phyloP scores from a whole-genome alignment of 1,140 invertebrate genomes.

The Lepidurus packardi region DNA sequence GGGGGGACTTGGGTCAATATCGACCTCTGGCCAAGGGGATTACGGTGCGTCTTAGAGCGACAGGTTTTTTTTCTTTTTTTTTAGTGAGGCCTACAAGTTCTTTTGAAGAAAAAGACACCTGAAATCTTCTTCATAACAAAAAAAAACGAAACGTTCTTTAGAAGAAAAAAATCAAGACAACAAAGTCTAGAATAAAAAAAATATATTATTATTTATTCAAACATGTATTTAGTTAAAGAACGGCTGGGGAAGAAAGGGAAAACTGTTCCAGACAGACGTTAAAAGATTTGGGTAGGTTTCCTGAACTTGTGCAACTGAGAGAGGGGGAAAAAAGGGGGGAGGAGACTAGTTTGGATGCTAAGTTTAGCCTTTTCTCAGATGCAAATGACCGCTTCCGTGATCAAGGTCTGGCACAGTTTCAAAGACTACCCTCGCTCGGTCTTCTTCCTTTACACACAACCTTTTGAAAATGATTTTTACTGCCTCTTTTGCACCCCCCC shows the following conservation, averaged over 20 bases:
- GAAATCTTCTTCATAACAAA: background rate
- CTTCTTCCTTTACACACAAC: background rate
- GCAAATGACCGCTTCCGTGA: conserved; percentile 20
- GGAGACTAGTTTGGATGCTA: background rate
- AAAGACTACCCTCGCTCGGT: background rate
- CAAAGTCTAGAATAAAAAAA: too few relatives aligned
- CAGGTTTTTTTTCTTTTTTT: background rate
- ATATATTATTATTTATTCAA: background rate
- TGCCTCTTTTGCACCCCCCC: background rate
- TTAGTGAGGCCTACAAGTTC: background rate
- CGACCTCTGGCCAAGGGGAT: conserved; percentile 11
- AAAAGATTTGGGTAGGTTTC: background rate
- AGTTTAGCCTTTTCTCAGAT: conserved; percentile 15
- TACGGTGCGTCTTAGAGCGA: conserved; percentile 3
- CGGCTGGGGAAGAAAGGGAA: background rate
- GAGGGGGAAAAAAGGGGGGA: background rate
- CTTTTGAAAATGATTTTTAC: background rate
- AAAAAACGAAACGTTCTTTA: too few relatives aligned
- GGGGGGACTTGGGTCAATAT: conserved; percentile 2
- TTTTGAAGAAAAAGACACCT: background rate
- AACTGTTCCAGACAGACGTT: background rate
- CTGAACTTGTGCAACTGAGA: background rate
- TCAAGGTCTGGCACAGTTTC: conserved; percentile 17
- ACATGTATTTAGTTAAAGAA: background rate
- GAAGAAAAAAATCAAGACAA: too few relatives aligned